Conservation (phyloP, 2,113 vertebrate species). For the Barbus barbus region DNA sequence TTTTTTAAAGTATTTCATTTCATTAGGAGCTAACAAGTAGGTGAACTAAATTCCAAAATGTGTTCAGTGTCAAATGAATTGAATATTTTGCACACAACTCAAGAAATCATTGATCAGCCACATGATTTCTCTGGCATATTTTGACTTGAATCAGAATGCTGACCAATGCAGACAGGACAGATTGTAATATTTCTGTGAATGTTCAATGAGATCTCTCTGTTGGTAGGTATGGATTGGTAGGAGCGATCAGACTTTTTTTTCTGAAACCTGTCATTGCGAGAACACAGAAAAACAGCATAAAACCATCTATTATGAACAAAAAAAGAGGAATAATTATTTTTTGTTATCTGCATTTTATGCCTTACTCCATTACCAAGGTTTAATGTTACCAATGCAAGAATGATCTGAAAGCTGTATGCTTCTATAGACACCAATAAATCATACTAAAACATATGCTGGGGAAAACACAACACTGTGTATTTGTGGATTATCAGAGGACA, state of each 20-base stretch:
- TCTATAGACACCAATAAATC: slow-evolving; percentile 55
- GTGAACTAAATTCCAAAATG: neutral
- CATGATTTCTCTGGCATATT: slow-evolving; percentile 43
- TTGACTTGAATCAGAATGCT: slow-evolving; percentile 50
- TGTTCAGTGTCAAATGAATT: slow-evolving; percentile 20
- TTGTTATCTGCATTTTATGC: slow-evolving; percentile 65
- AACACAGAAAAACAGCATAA: slow-evolving; percentile 46
- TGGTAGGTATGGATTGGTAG: slow-evolving; percentile 17
- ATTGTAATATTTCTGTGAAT: slow-evolving; percentile 66
- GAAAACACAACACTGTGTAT: slow-evolving; percentile 64
- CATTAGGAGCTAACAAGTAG: slow-evolving; percentile 11
- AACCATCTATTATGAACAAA: slow-evolving; percentile 51
- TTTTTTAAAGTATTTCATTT: slow-evolving; percentile 21
- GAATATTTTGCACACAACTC: slow-evolving; percentile 57
- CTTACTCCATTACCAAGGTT: slow-evolving; percentile 65
- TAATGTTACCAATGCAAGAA: slow-evolving; percentile 60
- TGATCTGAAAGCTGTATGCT: slow-evolving; percentile 58
- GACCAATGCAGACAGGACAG: slow-evolving; percentile 53
- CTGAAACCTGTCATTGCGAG: slow-evolving; percentile 23
- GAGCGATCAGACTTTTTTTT: slow-evolving; percentile 49
- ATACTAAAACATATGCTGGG: slow-evolving; percentile 42
- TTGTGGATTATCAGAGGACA: slow-evolving; percentile 56
- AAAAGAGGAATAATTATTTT: slow-evolving; percentile 53
- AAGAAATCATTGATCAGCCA: slow-evolving; percentile 47
- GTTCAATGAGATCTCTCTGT: slow-evolving; percentile 49